Percentiles rank a stretch among this genome's conserved stretches.
Conservation (phyloP, 2,797 vertebrate species). For the Pseudochirops cupreus region DNA sequence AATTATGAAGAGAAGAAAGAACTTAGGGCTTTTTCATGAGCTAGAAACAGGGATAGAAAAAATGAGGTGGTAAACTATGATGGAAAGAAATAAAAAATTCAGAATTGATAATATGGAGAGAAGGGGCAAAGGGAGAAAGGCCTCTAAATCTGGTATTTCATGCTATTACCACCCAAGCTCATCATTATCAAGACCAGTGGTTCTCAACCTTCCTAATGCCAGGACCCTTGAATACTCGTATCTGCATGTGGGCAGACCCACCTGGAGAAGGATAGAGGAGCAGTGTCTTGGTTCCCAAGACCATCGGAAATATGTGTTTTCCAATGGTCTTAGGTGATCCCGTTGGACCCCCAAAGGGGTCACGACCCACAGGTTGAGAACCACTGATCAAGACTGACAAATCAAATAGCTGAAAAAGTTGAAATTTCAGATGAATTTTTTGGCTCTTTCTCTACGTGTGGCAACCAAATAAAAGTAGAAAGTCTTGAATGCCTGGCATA, state of each 20-base stretch:
- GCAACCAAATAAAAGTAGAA: not conserved
- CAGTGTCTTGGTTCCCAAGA: too few relatives aligned
- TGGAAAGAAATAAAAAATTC: conserved; percentile 32
- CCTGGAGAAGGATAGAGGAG: too few relatives aligned
- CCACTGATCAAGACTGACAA: not conserved
- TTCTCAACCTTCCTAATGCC: too few relatives aligned
- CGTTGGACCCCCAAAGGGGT: too few relatives aligned
- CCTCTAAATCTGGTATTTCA: not conserved
- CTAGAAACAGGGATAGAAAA: conserved; percentile 9
- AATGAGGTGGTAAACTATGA: not conserved
- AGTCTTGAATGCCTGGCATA: conserved; percentile 71
- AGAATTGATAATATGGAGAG: conserved; percentile 18
- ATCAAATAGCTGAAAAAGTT: not conserved
- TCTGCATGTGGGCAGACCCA: too few relatives aligned
- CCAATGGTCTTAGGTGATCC: too few relatives aligned
- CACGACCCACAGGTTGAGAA: too few relatives aligned
- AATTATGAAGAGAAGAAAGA: not conserved
- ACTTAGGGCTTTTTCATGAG: conserved; percentile 10
- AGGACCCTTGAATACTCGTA: too few relatives aligned
- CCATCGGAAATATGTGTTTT: too few relatives aligned
- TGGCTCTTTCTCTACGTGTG: not conserved
- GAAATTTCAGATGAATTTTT: not conserved
- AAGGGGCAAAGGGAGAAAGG: not conserved
- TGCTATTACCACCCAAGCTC: not conserved
- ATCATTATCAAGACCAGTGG: conserved; percentile 10